phyloP scores from a whole-genome alignment of 2,888 invertebrate genomes.

The Erebia ligea region DNA sequence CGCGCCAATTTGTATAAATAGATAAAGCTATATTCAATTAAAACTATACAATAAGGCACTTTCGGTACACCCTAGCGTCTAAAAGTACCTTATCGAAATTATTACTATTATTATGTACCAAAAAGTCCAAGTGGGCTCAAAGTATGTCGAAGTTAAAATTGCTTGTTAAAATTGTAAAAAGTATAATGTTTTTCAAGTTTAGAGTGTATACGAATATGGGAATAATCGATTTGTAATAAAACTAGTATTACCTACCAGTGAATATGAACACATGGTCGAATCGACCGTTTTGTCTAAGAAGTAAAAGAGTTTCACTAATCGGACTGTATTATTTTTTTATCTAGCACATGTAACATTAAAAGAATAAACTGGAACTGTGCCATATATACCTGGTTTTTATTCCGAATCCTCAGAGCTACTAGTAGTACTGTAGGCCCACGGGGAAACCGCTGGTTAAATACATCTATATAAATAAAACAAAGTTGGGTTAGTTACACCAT shows the following conservation, averaged over 20 bases:
- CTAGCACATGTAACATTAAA: conserved; percentile 79
- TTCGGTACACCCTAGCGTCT: conserved; percentile 59
- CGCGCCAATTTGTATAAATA: conserved; percentile 68
- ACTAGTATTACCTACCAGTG: conserved; percentile 52
- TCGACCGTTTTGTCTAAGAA: conserved; percentile 47
- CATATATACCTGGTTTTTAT: conserved; percentile 64
- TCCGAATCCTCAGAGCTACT: conserved; percentile 14
- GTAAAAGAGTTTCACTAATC: conserved; percentile 74
- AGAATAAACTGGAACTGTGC: conserved; percentile 83
- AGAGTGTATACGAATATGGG: conserved; percentile 59
- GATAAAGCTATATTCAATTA: conserved; percentile 70
- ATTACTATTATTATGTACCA: conserved; percentile 47
- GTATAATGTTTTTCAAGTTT: conserved; percentile 68
- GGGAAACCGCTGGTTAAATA: no score
- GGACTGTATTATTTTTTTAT: conserved; percentile 83
- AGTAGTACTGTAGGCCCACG: no score
- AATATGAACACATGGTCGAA: conserved; percentile 33
- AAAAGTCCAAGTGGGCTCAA: conserved; percentile 57
- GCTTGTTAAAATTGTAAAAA: conserved; percentile 75
- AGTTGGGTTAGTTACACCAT: no score
- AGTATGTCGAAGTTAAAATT: conserved; percentile 61
- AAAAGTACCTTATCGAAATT: conserved; percentile 58
- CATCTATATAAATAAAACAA: no score
- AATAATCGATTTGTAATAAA: conserved; percentile 53
- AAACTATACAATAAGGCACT: conserved; percentile 71